Base-by-base conservation (phyloP, 2,797 vertebrate species). In the Loris lydekkerianus region DNA sequence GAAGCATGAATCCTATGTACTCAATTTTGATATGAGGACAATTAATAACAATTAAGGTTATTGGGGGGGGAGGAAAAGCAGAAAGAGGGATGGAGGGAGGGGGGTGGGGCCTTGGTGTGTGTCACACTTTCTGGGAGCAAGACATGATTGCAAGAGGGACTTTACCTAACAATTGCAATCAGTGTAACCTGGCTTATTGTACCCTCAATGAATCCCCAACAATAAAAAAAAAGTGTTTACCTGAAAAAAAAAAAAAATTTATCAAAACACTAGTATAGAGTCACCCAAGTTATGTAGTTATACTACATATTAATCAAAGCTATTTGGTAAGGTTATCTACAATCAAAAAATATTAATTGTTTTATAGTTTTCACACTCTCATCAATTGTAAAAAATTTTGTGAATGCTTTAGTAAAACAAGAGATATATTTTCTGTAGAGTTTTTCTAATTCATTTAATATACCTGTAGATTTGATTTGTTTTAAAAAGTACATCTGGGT, bases 291-390 rank as follows among this genome's bases (percentile, higher is more conserved):
- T 78, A 46, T 72, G 1, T 20, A 86, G 77, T 46, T 67, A 58
- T 72, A 60, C 84, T 60, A 91, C 60, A 58, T 72, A 60, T 88
- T 60, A 91, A 73, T 84, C 46, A 77, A 88, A 84, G 70, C 2
- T 88, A 40, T 88, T 72, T 88, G 31, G 63, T 73, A 84, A 94
- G 9, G 58, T 77, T 83, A 61, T 78, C 1, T 27, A 84, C 20
- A 43, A 65, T 0, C 67, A 21, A 85, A 85, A 91, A 77, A 46
- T 25, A 31, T 49, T 53, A 80, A 78, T 40, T 78, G 23, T n/a
- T 17, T 43, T 53, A 40, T 10, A 13, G 53, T 23, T 23, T 85
- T 80, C 13, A 27, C 37, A n/a, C 58, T 49, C 10, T 70, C 31
- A 53, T 88, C 67, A 89, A 56, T 3, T 37, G 21, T 60, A 49